These are phyloP conservation scores for Amblyteles armatorius DNA, from an alignment of 2,888 invertebrate species.

Conservation along the genomic window DNA sequence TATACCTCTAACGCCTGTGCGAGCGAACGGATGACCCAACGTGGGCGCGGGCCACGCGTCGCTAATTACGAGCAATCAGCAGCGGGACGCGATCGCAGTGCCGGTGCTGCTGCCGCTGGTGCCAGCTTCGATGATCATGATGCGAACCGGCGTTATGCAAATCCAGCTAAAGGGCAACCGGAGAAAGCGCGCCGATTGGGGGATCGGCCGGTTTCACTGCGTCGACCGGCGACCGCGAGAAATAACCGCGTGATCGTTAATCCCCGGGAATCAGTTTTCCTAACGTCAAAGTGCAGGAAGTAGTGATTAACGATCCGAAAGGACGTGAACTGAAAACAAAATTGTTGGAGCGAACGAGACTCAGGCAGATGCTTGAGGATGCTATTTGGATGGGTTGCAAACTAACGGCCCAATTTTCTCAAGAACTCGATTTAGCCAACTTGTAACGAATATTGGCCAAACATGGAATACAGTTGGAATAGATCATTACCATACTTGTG, in stretches of 20 bases:
- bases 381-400: background rate
- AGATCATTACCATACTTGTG: background rate
- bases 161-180: slow-evolving; percentile 77
- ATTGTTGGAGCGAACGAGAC: background rate
- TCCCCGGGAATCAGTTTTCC: slow-evolving; percentile 22
- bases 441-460: background rate
- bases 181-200: slow-evolving; percentile 78
- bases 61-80: slow-evolving; percentile 83
- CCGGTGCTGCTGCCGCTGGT: slow-evolving; percentile 28
- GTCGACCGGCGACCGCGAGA: slow-evolving; percentile 43
- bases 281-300: slow-evolving; percentile 2
- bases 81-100: slow-evolving; percentile 61
- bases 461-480: background rate
- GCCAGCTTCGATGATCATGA: slow-evolving; percentile 42
- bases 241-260: slow-evolving; percentile 27
- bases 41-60: slow-evolving; percentile 82
- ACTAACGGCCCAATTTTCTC: too few species aligned
- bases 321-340: background rate
- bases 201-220: slow-evolving; percentile 75
- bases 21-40: slow-evolving; percentile 75
- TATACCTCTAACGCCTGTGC: slow-evolving; percentile 58
- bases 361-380: background rate
- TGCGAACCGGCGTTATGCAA: slow-evolving; percentile 78
- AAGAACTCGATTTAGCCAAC: background rate
- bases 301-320: slow-evolving; percentile 22